Conservation (phyloP, 2,113 vertebrate species). For the Cyprinodon tularosa region DNA sequence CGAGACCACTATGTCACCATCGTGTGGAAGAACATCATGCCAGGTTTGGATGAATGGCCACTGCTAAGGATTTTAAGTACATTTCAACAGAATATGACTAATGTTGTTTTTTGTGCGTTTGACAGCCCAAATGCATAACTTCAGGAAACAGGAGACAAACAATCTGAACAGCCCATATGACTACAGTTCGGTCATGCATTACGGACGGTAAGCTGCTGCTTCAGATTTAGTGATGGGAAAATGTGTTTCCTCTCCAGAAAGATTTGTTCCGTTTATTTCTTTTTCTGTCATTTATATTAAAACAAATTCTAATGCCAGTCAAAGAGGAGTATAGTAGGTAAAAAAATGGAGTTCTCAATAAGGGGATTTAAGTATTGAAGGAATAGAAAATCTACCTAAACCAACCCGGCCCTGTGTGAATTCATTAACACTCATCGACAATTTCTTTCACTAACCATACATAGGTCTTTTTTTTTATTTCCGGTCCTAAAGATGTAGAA, state of each 20-base stretch:
- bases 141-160: constrained; percentile 79
- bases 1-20: constrained; percentile 84
- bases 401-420: background rate
- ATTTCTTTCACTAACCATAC: no score
- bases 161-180: constrained; percentile 82
- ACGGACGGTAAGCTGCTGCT: constrained; percentile 73
- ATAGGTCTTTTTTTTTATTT: no score
- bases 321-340: background rate
- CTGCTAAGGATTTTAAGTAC: background rate
- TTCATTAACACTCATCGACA: background rate
- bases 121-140: constrained; percentile 77
- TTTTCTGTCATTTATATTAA: background rate
- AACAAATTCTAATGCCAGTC: background rate
- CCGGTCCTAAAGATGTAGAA: no score
- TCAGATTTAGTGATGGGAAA: background rate
- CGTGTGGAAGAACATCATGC: constrained; percentile 84
- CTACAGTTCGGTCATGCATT: constrained; percentile 83
- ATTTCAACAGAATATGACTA: background rate
- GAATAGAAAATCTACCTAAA: background rate
- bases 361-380: background rate
- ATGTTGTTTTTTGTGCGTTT: constrained; percentile 1
- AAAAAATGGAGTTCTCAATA: background rate
- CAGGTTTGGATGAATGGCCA: constrained; percentile 57
- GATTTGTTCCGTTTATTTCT: background rate
- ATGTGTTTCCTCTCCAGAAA: no score